Evolutionary conservation across 2,113 vertebrate genomes (phyloP).

Genomic region (Nycticebus coucang): DNA sequence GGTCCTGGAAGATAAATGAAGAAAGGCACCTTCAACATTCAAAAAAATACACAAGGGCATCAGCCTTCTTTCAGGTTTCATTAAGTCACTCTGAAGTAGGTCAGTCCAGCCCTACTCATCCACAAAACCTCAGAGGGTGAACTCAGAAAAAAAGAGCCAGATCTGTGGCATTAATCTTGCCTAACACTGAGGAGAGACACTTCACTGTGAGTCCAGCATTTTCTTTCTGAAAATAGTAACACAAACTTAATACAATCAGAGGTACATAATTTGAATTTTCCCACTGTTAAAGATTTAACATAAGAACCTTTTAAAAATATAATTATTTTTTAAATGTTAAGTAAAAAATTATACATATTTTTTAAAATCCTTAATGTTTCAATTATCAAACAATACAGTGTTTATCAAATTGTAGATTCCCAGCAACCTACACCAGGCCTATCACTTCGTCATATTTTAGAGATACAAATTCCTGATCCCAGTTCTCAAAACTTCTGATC

Average conservation of each 20-base stretch:
- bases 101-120: too few relatives aligned
- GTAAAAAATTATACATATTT: background rate
- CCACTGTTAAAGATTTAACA: background rate
- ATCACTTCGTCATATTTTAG: fast-evolving
- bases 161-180: background rate
- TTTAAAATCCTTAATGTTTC: background rate
- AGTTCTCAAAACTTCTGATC: background rate
- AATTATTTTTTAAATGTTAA: background rate
- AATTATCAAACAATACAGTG: background rate
- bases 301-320: background rate
- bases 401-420: background rate
- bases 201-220: background rate
- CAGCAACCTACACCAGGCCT: fast-evolving
- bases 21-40: background rate
- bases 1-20: background rate
- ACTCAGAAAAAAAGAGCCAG: background rate
- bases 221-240: background rate
- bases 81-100: background rate
- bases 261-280: background rate
- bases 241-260: background rate
- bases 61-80: background rate
- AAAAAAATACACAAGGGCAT: background rate
- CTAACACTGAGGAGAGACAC: background rate
- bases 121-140: background rate
- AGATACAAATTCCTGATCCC: background rate